A percentile compares a stretch with the other conserved stretches of the same genome.
These are phyloP conservation scores for Ormia ochracea DNA, from an alignment of 2,888 invertebrate species.

Conservation along the genomic window DNA sequence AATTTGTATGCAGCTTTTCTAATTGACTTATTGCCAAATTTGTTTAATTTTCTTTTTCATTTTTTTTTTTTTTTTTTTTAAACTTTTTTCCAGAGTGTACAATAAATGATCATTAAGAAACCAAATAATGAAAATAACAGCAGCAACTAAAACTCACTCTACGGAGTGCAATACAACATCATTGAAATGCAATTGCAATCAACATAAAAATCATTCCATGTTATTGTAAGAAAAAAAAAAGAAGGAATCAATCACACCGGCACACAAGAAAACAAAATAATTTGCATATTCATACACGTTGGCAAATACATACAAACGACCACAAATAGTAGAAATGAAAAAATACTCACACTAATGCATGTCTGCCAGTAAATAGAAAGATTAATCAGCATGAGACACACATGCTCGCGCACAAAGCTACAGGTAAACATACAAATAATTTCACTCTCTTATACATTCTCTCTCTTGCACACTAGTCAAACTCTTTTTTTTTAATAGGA, in stretches of 20 bases:
- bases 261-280: slow-evolving; percentile 5
- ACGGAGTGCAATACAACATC: slow-evolving; percentile 28
- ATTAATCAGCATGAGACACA: too few species aligned
- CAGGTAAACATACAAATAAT: slow-evolving; percentile 10
- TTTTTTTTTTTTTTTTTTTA: not conserved
- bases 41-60: not conserved
- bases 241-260: not conserved
- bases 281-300: slow-evolving; percentile 10
- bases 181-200: slow-evolving; percentile 61
- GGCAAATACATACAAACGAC: slow-evolving; percentile 13
- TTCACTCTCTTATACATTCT: slow-evolving; percentile 9
- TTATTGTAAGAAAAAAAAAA: not conserved
- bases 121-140: slow-evolving; percentile 7
- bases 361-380: not conserved
- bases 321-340: slow-evolving; percentile 30
- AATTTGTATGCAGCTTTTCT: slow-evolving; percentile 1
- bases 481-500: not conserved
- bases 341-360: not conserved
- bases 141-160: not conserved
- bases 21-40: slow-evolving; percentile 16
- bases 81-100: slow-evolving; percentile 24
- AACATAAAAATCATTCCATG: slow-evolving; percentile 53
- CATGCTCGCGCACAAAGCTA: not conserved
- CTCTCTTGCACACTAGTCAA: not conserved
- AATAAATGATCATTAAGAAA: slow-evolving; percentile 39